Percentiles rank a stretch among this genome's conserved stretches.
Evolutionary conservation across 1,140 invertebrate species (phyloP).

Genomic region (Chironomus tepperi): DNA sequence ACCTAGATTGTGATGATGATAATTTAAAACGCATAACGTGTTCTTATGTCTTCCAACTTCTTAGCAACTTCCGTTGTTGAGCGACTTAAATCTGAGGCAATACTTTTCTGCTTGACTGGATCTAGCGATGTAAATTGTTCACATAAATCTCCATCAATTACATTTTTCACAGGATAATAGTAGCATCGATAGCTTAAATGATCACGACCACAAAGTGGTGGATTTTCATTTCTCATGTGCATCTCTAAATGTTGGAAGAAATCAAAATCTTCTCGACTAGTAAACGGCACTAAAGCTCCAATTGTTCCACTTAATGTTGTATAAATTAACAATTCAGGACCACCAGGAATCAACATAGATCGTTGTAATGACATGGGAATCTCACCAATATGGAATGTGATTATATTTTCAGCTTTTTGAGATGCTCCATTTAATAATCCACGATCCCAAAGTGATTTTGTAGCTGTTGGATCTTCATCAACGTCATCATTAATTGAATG

Average conservation of each 20-base stretch:
- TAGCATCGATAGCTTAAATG: constrained; percentile 95
- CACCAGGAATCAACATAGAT: constrained; percentile 93
- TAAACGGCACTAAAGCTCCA: constrained; percentile 95
- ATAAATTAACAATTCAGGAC: constrained; percentile 92
- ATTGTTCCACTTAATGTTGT: constrained; percentile 92
- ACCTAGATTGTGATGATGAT: too few relatives aligned
- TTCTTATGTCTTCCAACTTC: constrained; percentile 89
- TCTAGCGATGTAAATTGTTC: constrained; percentile 98
- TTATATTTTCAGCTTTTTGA: constrained; percentile 90
- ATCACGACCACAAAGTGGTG: constrained; percentile 92
- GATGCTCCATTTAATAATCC: constrained; percentile 93
- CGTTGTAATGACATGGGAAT: constrained; percentile 84
- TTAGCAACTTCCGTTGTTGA: constrained; percentile 94
- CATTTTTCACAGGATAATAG: constrained; percentile 97
- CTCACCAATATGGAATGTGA: constrained; percentile 94
- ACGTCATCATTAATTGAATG: constrained; percentile 91
- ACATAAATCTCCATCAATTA: constrained; percentile 97
- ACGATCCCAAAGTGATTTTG: constrained; percentile 96
- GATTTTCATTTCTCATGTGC: constrained; percentile 97
- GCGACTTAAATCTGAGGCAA: constrained; percentile 87
- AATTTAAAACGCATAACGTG: constrained; percentile 84
- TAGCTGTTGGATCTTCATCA: constrained; percentile 97
- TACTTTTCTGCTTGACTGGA: constrained; percentile 84
- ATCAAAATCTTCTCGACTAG: constrained; percentile 96
- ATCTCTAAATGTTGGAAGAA: constrained; percentile 99